Base-by-base conservation (phyloP, 2,113 vertebrate species). In the Nesoenas mayeri region DNA sequence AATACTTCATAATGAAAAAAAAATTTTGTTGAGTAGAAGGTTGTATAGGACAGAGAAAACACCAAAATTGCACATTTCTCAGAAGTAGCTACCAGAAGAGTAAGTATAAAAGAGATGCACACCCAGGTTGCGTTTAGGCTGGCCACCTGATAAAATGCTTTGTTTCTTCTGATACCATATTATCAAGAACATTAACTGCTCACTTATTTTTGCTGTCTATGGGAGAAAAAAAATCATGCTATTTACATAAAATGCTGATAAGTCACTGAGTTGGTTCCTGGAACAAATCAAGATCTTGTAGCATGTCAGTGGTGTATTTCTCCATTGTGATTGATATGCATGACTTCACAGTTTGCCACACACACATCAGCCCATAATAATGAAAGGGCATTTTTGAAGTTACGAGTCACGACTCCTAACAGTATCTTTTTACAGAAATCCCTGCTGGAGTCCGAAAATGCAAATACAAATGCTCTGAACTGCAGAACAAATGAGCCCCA, bases 231-330 rank as follows among this genome's bases (percentile, higher is more conserved):
- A 85, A 87, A 84, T 70, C 29, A 90, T 69, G 15, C 31, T 64
- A 91, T 96, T 91, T 95, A 72, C 62, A 87, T 89, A 93, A 94
- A 87, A 91, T 31, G 40, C 29, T 40, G 36, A 86, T 78, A 64
- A 95, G 44, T 78, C 54, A 81, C 44, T 44, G 69, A 80, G 51
- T 22, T 75, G 16, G 64, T 72, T 92, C 54, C 91, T 72, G 42
- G 5, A 95, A 78, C 73, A 96, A 94, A 81, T 74, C 22, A 93
- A 64, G 87, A 66, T 11, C 74, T 75, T 87, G 34, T 16, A 89
- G 60, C 14, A 36, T 36, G 48, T 72, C 79, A 85, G 57, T 7
- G 3, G 34, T 50, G 14, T 82, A 79, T 94, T 84, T 92, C 89
- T 77, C 70, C 16, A 3, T 12, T 1, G 0, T 79, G 81, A 91